Evolutionary conservation across 2,113 vertebrate species (phyloP), one percentile per base, ranked within the genome.

Genomic region (Lutjanus erythropterus): DNA sequence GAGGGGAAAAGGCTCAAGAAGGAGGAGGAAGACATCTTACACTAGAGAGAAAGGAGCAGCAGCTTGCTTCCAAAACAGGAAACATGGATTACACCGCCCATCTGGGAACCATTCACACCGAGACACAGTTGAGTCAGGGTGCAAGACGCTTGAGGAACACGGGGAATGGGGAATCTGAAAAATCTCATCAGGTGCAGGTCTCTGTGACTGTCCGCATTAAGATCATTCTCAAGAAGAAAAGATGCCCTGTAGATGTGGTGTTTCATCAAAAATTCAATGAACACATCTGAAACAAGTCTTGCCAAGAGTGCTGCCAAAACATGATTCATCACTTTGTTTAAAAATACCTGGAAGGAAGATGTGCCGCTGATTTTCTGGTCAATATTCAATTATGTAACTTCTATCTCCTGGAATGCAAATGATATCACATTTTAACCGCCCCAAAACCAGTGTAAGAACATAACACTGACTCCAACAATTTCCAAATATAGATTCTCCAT

Each of bases 401-500:
- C 29, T 56, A 68, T 72, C 60, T 50, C 52, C 55, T 78, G 15
- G 75, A 76, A 77, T 52, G 61, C 75, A 49, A 49, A 59, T 39
- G 3, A 46, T 49, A 70, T 73, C 23, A 59, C 11, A 9, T 64
- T 81, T n/a, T 71, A 73, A 80, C 75, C 53, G 61, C 46, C 52
- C 50, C 41, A 76, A 80, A 83, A 55, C 60, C 62, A 49, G 52
- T 6, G 11, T 33, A 68, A 68, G 47, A 83, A 77, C 69, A 85
- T 33, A 31, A 61, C 35, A 69, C 52, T 18, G 65, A 76, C 50
- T 81, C 59, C 15, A 81, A 68, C 67, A 75, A 69, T 68, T 82
- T 83, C 71, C 71, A 90, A 88, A 88, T 79, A 86, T 88, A 91
- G 77, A 82, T 76, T 72, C 62, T 71, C 64, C n/a, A 80, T 55